Percentiles rank a stretch among this genome's conserved stretches.
Evolutionary conservation across 2,113 vertebrate genomes (phyloP).

Genomic region (Hydrochoerus hydrochaeris): DNA sequence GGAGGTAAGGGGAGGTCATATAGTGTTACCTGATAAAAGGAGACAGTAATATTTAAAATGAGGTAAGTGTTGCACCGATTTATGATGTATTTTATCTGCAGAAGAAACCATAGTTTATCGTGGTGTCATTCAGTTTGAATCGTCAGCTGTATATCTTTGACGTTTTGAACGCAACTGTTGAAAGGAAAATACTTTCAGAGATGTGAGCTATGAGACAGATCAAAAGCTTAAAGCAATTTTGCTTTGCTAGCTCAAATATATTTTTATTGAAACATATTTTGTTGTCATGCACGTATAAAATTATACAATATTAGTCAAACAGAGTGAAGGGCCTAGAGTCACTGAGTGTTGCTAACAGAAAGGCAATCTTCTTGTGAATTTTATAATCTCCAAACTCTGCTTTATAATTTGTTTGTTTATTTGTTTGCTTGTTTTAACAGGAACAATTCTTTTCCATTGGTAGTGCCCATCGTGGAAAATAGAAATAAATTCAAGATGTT

Average conservation of each 20-base stretch:
- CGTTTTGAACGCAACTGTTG: constrained; percentile 86
- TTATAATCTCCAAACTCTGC: constrained; percentile 9
- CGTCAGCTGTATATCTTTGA: constrained; percentile 89
- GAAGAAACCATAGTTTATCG: constrained; percentile 89
- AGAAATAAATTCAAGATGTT: constrained; percentile 9
- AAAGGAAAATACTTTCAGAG: constrained; percentile 87
- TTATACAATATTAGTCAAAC: constrained; percentile 76
- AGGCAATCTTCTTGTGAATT: constrained; percentile 50
- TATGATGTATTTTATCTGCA: constrained; percentile 91
- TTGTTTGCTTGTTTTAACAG: constrained; percentile 13
- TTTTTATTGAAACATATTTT: constrained; percentile 85
- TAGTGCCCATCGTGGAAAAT: background rate
- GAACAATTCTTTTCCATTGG: background rate
- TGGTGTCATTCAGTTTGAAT: constrained; percentile 87
- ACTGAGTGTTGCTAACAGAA: constrained; percentile 69
- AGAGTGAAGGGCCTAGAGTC: constrained; percentile 44
- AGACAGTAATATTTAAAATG: constrained; percentile 93
- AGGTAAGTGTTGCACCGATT: constrained; percentile 92
- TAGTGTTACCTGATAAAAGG: constrained; percentile 93
- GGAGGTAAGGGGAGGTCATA: constrained; percentile 89
- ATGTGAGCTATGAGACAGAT: constrained; percentile 86
- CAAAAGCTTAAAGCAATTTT: constrained; percentile 87
- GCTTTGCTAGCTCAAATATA: constrained; percentile 82
- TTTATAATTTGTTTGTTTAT: constrained; percentile 1
- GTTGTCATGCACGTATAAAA: constrained; percentile 84